phyloP scores from a whole-genome alignment of 2,113 vertebrate genomes.

The Lates calcarifer region DNA sequence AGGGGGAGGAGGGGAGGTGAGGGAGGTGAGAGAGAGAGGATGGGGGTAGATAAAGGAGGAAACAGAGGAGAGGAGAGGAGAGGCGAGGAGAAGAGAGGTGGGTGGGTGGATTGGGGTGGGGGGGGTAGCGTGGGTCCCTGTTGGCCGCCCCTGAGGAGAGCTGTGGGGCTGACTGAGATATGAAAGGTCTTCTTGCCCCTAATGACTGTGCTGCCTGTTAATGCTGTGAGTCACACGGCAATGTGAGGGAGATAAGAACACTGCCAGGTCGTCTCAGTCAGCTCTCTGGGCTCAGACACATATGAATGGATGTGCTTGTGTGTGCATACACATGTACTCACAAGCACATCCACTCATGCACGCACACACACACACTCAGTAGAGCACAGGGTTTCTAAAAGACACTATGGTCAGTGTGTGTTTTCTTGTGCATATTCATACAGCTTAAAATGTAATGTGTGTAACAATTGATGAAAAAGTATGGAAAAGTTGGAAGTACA shows the following conservation, averaged over 20 bases:
- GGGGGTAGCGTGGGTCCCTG: conserved; percentile 60
- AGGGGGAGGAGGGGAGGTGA: conserved; percentile 10
- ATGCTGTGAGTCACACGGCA: conserved; percentile 73
- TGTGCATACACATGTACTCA: not conserved
- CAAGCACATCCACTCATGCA: conserved; percentile 11
- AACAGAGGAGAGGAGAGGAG: conserved; percentile 40
- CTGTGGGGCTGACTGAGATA: conserved; percentile 73
- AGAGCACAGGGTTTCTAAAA: not conserved
- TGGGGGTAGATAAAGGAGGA: not conserved
- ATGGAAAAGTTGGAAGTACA: not conserved
- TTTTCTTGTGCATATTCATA: not conserved
- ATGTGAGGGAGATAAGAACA: conserved; percentile 71
- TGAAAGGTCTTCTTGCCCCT: conserved; percentile 78
- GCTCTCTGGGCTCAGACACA: conserved; percentile 55
- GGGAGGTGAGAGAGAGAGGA: not conserved
- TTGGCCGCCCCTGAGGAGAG: conserved; percentile 63
- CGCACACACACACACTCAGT: not conserved
- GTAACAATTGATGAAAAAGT: not conserved
- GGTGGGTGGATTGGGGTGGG: no score
- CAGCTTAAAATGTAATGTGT: not conserved
- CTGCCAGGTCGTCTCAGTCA: conserved; percentile 62
- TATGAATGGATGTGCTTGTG: conserved; percentile 45
- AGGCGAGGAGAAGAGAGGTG: not conserved
- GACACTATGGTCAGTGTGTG: not conserved
- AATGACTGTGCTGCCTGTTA: conserved; percentile 73